Evolutionary conservation across 2,888 invertebrate species (phyloP), one percentile per base, ranked within the genome.

Genomic region (Lasius platythorax): DNA sequence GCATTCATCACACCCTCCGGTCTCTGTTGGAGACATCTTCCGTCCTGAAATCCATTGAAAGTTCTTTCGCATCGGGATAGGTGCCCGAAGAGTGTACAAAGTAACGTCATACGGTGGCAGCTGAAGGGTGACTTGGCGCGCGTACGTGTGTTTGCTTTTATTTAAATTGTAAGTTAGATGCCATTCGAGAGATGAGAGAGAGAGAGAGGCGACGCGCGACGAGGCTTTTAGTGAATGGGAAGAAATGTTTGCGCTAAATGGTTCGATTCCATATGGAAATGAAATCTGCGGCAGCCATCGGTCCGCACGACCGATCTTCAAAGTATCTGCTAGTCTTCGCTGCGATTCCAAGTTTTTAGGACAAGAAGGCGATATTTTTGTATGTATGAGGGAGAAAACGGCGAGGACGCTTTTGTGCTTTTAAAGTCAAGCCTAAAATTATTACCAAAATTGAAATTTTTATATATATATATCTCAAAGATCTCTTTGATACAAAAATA

Each of bases 131-230:
- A 85, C 84, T 81, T 73, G 85, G 78, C 78, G 82, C 43, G 40
- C 85, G 85, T 91, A 95, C 93, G 93, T 92, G 94, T 93, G 91
- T 95, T 95, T 94, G 95, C 95, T 95, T 95, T 95, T 95, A 95
- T 95, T 95, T 94, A 94, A 95, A 95, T 95, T 94, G 94, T 95
- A 93, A 95, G 95, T 95, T 94, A 95, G 94, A 93, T 93, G 90
- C 89, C 87, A 73, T 86, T 85, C 87, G 82, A 53, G n/a, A 53
- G 53, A 53, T 53, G 53, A 53, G 50, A 18, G 50, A 50, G 46
- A 46, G 6, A 18, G 50, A 50, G 50, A 18, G 87, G 78, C 85
- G 73, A 83, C 50, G 73, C 75, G 61, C 81, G 58, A 46, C 76
- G 78, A 83, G 84, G 93, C 94, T 94, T 93, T 92, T 91, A 94